Evolutionary conservation across 92 coral and sea anemone species (phyloP).

Genomic region (Parazoanthus atlanticus): DNA sequence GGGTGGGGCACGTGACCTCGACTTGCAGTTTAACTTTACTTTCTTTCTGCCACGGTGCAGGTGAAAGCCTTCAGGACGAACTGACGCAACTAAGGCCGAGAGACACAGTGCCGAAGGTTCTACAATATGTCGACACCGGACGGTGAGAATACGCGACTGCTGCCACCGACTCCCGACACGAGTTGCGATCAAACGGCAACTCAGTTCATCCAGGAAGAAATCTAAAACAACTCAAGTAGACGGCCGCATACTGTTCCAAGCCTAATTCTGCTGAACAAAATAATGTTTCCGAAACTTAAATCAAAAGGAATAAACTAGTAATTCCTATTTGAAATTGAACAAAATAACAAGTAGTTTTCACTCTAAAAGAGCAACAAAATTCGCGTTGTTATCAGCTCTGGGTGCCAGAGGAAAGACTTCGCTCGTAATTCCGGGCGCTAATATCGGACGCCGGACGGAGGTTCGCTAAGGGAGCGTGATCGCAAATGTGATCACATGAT

Average conservation of each 20-base stretch:
- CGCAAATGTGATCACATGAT: no score
- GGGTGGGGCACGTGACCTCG: not conserved
- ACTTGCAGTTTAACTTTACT: constrained; percentile 4
- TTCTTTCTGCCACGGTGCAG: constrained; percentile 48
- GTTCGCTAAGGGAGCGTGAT: no score
- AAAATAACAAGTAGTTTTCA: no score
- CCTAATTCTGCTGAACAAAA: no score
- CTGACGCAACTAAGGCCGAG: constrained; percentile 52
- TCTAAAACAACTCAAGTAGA: not conserved
- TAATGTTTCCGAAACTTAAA: no score
- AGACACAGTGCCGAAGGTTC: not conserved
- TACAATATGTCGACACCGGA: not conserved
- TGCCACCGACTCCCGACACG: not conserved
- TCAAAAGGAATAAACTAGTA: no score
- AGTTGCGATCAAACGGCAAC: not conserved
- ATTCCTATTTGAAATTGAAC: no score
- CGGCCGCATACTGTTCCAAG: not conserved
- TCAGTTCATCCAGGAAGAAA: not conserved
- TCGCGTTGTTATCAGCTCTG: no score
- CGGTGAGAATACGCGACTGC: not conserved
- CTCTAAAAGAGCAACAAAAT: no score
- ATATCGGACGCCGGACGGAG: no score
- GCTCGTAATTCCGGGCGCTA: no score
- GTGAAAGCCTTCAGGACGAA: constrained; percentile 60
- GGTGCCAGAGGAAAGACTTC: no score